Evolutionary conservation across 2,888 invertebrate species (phyloP), one percentile per base, ranked within the genome.

Genomic region (Pegoplata infirma): DNA sequence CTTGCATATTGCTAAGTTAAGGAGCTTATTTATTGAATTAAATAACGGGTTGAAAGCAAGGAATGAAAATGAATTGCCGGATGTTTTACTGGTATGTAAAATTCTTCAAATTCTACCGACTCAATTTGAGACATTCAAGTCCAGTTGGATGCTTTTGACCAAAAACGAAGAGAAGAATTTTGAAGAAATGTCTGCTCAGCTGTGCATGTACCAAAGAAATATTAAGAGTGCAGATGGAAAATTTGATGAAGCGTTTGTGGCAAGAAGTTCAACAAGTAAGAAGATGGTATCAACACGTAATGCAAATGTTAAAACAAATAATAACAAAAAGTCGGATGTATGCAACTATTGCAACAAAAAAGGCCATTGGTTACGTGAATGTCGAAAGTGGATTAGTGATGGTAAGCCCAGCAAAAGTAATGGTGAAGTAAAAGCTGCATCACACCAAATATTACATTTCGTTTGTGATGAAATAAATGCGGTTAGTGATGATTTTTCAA

Each of bases 1-100:
- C 4, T 83, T 83, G 1, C 84, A 85, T 61, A 73, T 83, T 21
- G 83, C 83, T 8, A 84, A 82, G 61, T 80, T 84, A n/a, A 44
- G 25, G 10, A 32, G 10, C 10, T 81, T 80, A 76, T 80, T 68
- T 85, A 56, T 85, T 83, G 84, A 80, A 80, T 58, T 84, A 16
- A 84, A 84, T 58, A 84, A 82, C 28, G 84, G 82, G n/a, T 78
- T 84, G 10, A 80, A 77, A 77, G 73, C 74, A n/a, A 83, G 81
- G 59, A 32, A 79, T 10, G 82, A 85, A 66, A 76, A 82, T 21
- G n/a, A n/a, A n/a, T n/a, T n/a, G n/a, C n/a, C n/a, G n/a, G 82
- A 84, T 47, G 66, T 84, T 12, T 76, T 85, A 6, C 59, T 84
- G 25, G 82, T 84, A 36, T 83, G 83, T 68, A 84, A 84, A 80